Percentiles rank a stretch among this genome's conserved stretches.
Evolutionary conservation across 2,113 vertebrate species (phyloP).

Genomic region (Pseudorhombus dupliciocellatus): DNA sequence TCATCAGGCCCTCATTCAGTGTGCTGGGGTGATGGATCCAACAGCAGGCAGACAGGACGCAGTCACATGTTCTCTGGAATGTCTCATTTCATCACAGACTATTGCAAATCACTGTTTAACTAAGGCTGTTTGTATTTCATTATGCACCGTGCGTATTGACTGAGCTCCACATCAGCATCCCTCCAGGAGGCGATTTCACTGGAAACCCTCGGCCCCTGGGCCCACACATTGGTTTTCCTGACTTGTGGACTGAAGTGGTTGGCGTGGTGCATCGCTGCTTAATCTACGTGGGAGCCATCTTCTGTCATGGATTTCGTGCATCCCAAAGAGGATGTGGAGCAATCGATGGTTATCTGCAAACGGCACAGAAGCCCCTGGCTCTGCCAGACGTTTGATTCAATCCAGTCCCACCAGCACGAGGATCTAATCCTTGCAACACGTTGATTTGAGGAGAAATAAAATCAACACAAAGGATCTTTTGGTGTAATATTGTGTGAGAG

Average conservation of each 20-base stretch:
- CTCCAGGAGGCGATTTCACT: no score
- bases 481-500: no score
- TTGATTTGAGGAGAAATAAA: not conserved
- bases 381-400: not conserved
- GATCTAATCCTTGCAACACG: not conserved
- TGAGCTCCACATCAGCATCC: no score
- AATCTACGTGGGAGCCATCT: not conserved
- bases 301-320: not conserved
- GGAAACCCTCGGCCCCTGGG: no score
- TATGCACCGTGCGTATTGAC: not conserved
- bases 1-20: slow-evolving; percentile 13
- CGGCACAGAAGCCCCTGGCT: not conserved
- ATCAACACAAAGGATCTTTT: not conserved
- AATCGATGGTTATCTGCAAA: not conserved
- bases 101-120: not conserved
- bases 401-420: not conserved
- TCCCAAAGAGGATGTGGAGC: not conserved
- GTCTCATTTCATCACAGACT: not conserved
- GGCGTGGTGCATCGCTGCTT: not conserved
- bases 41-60: slow-evolving; percentile 18
- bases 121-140: not conserved
- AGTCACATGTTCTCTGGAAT: slow-evolving; percentile 2
- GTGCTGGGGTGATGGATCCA: slow-evolving; percentile 25
- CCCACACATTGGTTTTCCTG: no score
- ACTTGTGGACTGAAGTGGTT: no score